Base-by-base conservation (phyloP, 1,140 invertebrate genomes). In the Probaryconus sp. region DNA sequence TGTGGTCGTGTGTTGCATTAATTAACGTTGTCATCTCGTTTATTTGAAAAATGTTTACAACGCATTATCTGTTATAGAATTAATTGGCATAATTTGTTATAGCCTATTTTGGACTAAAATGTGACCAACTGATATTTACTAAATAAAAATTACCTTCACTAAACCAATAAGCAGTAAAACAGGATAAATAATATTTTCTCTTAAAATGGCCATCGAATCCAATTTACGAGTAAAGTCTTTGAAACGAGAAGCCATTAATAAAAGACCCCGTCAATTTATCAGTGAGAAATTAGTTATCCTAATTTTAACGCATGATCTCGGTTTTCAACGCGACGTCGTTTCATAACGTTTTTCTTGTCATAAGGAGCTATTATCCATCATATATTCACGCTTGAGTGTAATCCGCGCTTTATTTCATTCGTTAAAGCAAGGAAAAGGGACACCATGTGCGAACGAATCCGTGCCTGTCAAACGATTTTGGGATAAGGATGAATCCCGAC, bases 401-500 rank as follows among this genome's bases (percentile, higher is more conserved):
- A 73, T 65, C 31, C 26, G n/a, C 33, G 20, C 43, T 53, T 73
- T 38, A 61, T 60, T 61, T 35, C 45, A 51, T 14, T 65, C 40
- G 61, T 65, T 73, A 55, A 47, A 73, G 47, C 28, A 33, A 20
- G 18, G 31, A 47, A 53, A 53, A 40, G 43, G 51, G 30, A 31
- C 42, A 67, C 17, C 51, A 53, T 38, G 56, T 60, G 56, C 28
- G 17, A 51, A 14, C 17, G 56, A 63, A 69, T 47, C 40, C 60
- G 14, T 60, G 43, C 28, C 30, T 24, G 20, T 65, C 30, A 50
- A 67, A 67, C 9, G 21, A 31, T 55, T 67, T 63, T 53, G n/a
- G 30, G 65, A 68, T 53, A 67, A 70, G 58, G 76, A 67, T 61
- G 63, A 43, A 67, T 67, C 53, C 40, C 21, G 11, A 42, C 17